Evolutionary conservation across 2,888 invertebrate genomes (phyloP).

Genomic region (Zygaena filipendulae): DNA sequence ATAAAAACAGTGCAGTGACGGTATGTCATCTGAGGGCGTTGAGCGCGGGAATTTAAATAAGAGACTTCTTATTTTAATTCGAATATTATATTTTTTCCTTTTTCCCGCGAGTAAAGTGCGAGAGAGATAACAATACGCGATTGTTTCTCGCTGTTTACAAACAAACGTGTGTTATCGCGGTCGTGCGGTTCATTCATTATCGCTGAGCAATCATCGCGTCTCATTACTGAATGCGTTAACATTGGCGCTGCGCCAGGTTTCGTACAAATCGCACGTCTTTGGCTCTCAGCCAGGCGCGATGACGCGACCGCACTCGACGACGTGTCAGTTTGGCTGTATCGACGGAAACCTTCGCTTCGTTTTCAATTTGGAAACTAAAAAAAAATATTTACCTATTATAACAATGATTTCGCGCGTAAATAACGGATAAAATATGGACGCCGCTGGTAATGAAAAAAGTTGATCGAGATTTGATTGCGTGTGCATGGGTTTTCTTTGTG

Average conservation of each 20-base stretch:
- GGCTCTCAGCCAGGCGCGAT: constrained; percentile 38
- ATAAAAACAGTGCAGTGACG: no score
- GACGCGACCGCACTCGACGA: constrained; percentile 24
- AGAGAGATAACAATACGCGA: no score
- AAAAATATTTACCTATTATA: constrained; percentile 19
- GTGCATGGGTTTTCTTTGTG: constrained; percentile 18
- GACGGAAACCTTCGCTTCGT: constrained; percentile 1
- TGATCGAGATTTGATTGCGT: constrained; percentile 16
- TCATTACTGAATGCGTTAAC: constrained; percentile 20
- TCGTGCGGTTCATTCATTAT: constrained; percentile 23
- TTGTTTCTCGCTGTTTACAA: constrained; percentile 61
- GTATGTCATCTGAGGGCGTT: no score
- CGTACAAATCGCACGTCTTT: constrained; percentile 24
- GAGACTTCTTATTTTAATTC: no score
- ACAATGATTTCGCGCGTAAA: constrained; percentile 44
- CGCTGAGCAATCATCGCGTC: constrained; percentile 14
- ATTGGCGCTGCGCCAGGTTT: constrained; percentile 30
- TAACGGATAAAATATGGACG: constrained; percentile 50
- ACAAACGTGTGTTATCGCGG: constrained; percentile 38
- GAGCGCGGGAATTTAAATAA: no score
- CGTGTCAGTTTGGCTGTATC: neutral
- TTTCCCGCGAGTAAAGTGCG: no score
- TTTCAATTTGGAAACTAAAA: constrained; percentile 21
- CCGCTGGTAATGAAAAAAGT: constrained; percentile 22
- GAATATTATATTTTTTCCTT: no score